Conservation (phyloP, 2,113 vertebrate species). For the Lota lota region DNA sequence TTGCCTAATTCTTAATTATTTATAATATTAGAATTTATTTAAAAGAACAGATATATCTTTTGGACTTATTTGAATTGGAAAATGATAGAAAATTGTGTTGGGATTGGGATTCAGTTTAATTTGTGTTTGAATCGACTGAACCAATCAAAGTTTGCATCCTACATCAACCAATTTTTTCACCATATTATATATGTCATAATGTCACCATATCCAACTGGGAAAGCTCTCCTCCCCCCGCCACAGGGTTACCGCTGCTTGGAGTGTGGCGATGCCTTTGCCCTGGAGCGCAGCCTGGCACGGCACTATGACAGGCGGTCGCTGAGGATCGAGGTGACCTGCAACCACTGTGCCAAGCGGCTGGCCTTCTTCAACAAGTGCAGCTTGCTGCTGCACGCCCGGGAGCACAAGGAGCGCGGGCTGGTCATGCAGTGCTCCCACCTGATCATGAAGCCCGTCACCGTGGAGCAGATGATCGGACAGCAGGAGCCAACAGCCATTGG, state of each 20-base stretch:
- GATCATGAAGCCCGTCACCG: slow-evolving; percentile 88
- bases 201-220: not conserved
- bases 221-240: slow-evolving; percentile 16
- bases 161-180: slow-evolving; percentile 1
- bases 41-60: too few relatives aligned
- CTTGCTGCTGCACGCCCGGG: slow-evolving; percentile 88
- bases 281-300: slow-evolving; percentile 89
- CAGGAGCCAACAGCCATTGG: slow-evolving; percentile 78
- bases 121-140: too few relatives aligned
- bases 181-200: not conserved
- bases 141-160: too few relatives aligned
- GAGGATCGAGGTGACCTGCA: slow-evolving; percentile 96
- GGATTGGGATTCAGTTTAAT: too few relatives aligned
- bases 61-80: too few relatives aligned
- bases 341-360: slow-evolving; percentile 91
- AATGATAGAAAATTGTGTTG: too few relatives aligned
- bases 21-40: too few relatives aligned
- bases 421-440: slow-evolving; percentile 98
- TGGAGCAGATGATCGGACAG: slow-evolving; percentile 95
- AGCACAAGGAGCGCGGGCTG: slow-evolving; percentile 95
- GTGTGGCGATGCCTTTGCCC: slow-evolving; percentile 88
- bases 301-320: slow-evolving; percentile 94
- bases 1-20: too few relatives aligned
- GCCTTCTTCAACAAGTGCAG: slow-evolving; percentile 99
- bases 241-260: slow-evolving; percentile 91